Conservation (phyloP, 2,888 invertebrate genomes). For the Amblyjoppa fuscipennis region DNA sequence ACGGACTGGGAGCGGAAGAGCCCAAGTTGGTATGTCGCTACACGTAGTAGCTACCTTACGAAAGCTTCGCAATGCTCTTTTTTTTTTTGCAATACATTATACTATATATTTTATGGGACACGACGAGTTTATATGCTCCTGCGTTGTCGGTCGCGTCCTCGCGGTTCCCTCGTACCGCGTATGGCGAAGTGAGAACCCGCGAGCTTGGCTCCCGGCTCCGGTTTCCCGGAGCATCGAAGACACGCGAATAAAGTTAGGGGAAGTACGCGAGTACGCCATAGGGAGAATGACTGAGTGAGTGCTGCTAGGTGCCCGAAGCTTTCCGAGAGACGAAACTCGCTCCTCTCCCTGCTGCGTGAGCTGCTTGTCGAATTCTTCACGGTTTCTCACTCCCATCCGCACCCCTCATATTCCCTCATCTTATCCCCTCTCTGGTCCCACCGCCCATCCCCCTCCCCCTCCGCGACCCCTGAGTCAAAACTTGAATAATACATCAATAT, state of each 20-base stretch:
- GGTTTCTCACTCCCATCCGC: constrained; percentile 15
- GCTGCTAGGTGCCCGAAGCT: constrained; percentile 22
- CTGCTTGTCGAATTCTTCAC: constrained; percentile 71
- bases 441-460: background rate
- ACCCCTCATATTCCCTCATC: constrained; percentile 18
- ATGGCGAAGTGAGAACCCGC: constrained; percentile 23
- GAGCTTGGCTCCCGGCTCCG: constrained; percentile 45
- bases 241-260: constrained; percentile 77
- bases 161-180: constrained; percentile 15
- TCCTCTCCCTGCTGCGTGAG: constrained; percentile 69
- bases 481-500: constrained; percentile 69
- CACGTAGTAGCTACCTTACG: constrained; percentile 48
- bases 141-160: constrained; percentile 38
- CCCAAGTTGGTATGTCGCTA: constrained; percentile 58
- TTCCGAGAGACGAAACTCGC: constrained; percentile 24
- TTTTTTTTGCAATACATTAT: constrained; percentile 79
- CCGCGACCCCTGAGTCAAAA: constrained; percentile 20
- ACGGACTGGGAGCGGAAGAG: constrained; percentile 16
- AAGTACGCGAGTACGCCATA: constrained; percentile 59
- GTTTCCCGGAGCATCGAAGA: constrained; percentile 72
- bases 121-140: constrained; percentile 66
- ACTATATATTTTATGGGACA: constrained; percentile 78
- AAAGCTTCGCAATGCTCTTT: constrained; percentile 68
- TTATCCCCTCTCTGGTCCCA: background rate
- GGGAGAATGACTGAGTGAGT: constrained; percentile 66